Base-by-base conservation (phyloP, 2,113 vertebrate species). In the Limanda limanda region DNA sequence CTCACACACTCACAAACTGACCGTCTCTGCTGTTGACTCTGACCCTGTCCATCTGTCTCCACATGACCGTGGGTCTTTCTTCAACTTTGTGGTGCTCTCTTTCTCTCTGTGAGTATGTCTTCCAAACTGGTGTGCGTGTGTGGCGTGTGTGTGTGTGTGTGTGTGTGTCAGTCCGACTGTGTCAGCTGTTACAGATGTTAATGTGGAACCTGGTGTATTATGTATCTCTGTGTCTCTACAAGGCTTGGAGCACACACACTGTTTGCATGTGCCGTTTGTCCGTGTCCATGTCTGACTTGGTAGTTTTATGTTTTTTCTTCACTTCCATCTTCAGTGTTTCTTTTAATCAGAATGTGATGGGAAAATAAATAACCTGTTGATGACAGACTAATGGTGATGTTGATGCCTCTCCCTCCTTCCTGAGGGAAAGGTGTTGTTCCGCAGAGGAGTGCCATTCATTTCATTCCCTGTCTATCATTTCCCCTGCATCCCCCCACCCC, bases 51-150 rank as follows among this genome's bases (percentile, higher is more conserved):
- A 82, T 94, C 88, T 94, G 92, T 94, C 91, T 86, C 88, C 81
- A 58, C 89, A 71, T 91, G 88, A 91, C 82, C 76, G 31, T 91
- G 89, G 86, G 63, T 93, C 83, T 94, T 88, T 92, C 90, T 78
- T 72, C 79, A 69, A 92, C 76, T 88, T 64, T 93, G 85, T 94
- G 92, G 84, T 72, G 66, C 86, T 91, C 79, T 91, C 83, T 48
- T 5, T 91, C 76, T 90, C 25, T 91, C 75, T 94, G 90, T 94
- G 91, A 93, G 93, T 94, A 91, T 86, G 89, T 93, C 89, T 71
- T 68, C 66, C 48, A 69, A 71, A 71, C 35, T 10, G 67, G 23
- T 61, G 79, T 86, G 74, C 76, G 68, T 71, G 63, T 59, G 78
- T 88, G 83, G 81, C 84, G 74, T 77, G 69, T 71, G 59, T 59